Percentiles rank a stretch among this genome's conserved stretches.
phyloP scores from a whole-genome alignment of 2,888 invertebrate genomes.

The Steinernema carpocapsae region DNA sequence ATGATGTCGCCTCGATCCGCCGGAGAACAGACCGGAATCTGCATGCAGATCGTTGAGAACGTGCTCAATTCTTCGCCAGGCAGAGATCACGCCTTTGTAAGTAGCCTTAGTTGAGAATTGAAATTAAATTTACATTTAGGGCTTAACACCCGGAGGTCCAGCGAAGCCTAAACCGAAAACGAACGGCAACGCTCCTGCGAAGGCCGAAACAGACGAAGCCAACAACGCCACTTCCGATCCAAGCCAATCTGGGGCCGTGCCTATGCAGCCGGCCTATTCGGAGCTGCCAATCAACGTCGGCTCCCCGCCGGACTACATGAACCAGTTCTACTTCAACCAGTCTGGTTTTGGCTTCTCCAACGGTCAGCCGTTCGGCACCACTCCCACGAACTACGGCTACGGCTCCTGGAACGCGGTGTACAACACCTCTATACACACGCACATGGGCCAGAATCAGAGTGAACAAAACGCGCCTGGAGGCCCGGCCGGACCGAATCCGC shows the following conservation, averaged over 20 bases:
- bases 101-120: not conserved
- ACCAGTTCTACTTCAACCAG: constrained; percentile 20
- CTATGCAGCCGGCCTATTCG: not conserved
- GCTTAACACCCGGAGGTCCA: constrained; percentile 26
- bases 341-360: constrained; percentile 33
- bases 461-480: not conserved
- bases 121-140: not conserved
- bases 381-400: constrained; percentile 53
- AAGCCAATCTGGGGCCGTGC: no score
- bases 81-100: constrained; percentile 43
- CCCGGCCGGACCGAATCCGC: not conserved
- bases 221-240: not conserved
- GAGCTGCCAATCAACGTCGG: constrained; percentile 13
- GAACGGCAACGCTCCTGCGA: constrained; percentile 4
- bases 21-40: constrained; percentile 82
- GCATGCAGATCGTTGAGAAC: constrained; percentile 97
- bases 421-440: constrained; percentile 18
- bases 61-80: constrained; percentile 79
- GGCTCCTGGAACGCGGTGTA: constrained; percentile 51
- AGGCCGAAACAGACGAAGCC: constrained; percentile 16
- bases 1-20: constrained; percentile 76
- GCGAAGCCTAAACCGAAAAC: not conserved
- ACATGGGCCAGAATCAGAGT: no score
- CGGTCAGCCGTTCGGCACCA: constrained; percentile 46
- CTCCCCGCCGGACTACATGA: constrained; percentile 15